phyloP scores from a whole-genome alignment of 2,797 vertebrate species.

The Thunnus albacares region DNA sequence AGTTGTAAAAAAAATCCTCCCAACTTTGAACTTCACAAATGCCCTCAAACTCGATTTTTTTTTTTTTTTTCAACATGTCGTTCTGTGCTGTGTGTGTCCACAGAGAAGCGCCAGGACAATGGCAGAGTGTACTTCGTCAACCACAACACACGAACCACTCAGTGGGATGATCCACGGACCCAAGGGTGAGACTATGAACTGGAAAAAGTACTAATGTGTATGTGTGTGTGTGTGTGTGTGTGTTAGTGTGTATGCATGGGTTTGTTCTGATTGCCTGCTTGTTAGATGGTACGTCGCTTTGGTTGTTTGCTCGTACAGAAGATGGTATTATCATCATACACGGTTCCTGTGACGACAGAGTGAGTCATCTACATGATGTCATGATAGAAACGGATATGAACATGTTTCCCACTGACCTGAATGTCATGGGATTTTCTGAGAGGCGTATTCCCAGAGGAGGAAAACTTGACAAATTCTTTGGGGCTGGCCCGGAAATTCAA shows the following conservation, averaged over 20 bases:
- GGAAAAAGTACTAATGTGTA: not conserved
- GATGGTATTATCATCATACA: constrained; percentile 8
- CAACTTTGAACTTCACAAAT: not conserved
- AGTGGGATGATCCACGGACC: constrained; percentile 98
- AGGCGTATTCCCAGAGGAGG: not conserved
- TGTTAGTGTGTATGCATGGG: constrained; percentile 8
- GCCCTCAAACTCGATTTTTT: not conserved
- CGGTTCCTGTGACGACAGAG: constrained; percentile 1
- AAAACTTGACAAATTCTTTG: not conserved
- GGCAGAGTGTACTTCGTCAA: constrained; percentile 98
- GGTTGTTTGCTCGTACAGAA: constrained; percentile 50
- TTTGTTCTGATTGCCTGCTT: constrained; percentile 33
- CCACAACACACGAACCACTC: constrained; percentile 97
- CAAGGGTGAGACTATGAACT: constrained; percentile 90
- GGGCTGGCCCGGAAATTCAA: not conserved
- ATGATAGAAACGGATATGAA: not conserved
- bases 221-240: constrained; percentile 6
- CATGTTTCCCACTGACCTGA: constrained; percentile 3
- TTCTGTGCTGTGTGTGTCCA: constrained; percentile 26
- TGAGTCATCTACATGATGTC: not conserved
- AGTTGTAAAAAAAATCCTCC: not conserved
- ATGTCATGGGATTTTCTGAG: not conserved
- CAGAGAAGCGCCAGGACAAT: constrained; percentile 99
- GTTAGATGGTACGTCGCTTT: constrained; percentile 48
- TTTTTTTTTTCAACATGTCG: not conserved